Evolutionary conservation across 2,797 vertebrate genomes (phyloP).

Genomic region (Centroberyx gerrardi): DNA sequence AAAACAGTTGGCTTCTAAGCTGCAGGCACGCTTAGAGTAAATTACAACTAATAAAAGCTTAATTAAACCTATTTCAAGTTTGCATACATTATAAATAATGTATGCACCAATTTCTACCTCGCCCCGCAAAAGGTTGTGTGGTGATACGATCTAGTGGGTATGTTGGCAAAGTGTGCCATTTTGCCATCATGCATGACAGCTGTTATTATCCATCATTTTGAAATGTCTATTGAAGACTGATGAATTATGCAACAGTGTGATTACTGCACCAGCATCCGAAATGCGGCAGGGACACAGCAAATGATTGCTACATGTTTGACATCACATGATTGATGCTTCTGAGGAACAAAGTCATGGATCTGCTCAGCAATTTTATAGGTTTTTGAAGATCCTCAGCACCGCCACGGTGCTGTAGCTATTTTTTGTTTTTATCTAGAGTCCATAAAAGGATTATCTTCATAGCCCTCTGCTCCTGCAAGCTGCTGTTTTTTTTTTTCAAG

Average conservation of each 20-base stretch:
- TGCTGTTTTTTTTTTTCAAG: background rate
- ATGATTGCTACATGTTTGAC: background rate
- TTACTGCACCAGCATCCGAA: background rate
- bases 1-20: background rate
- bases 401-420: background rate
- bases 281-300: background rate
- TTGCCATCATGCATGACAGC: background rate
- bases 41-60: conserved; percentile 5
- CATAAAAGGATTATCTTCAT: conserved; percentile 21
- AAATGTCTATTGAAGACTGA: background rate
- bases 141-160: background rate
- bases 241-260: background rate
- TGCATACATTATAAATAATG: background rate
- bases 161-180: background rate
- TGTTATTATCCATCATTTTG: conserved; percentile 6
- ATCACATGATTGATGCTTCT: background rate
- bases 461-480: conserved; percentile 1
- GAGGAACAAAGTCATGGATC: conserved; percentile 10
- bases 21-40: background rate
- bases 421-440: conserved; percentile 1
- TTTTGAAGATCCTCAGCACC: background rate
- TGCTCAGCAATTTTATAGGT: conserved; percentile 1
- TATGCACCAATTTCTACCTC: background rate
- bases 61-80: background rate
- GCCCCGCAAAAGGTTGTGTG: background rate